Conservation (phyloP, 2,113 vertebrate species). For the Leptobrachium leishanense region DNA sequence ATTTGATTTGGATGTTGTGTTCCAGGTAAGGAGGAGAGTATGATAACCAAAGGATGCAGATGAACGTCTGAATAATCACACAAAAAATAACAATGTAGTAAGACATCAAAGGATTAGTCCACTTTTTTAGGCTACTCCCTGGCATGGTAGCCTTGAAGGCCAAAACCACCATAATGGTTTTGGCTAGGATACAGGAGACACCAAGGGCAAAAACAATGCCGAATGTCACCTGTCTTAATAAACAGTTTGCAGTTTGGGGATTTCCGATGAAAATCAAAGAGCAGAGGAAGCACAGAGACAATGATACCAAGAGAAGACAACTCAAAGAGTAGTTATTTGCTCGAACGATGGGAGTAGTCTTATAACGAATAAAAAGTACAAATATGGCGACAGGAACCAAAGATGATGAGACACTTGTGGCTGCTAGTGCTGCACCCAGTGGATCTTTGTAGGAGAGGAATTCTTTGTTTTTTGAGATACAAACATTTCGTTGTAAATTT, state of each 20-base stretch:
- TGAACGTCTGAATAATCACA: background rate
- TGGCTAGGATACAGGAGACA: too few relatives aligned
- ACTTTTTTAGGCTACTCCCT: slow-evolving; percentile 26
- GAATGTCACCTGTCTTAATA: too few relatives aligned
- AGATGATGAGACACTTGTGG: background rate
- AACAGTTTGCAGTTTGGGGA: too few relatives aligned
- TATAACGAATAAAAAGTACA: too few relatives aligned
- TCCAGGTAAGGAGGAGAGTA: slow-evolving; percentile 13
- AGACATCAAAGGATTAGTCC: slow-evolving; percentile 1
- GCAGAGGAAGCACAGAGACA: too few relatives aligned
- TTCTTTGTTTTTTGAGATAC: slow-evolving; percentile 3
- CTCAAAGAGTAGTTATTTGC: too few relatives aligned
- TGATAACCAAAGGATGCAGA: slow-evolving; percentile 27
- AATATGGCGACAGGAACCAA: background rate
- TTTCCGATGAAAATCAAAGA: too few relatives aligned
- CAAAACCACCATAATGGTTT: too few relatives aligned
- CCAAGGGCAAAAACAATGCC: too few relatives aligned
- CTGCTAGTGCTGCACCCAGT: background rate
- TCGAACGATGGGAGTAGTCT: too few relatives aligned
- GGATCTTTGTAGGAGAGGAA: slow-evolving; percentile 20
- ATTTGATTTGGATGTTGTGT: slow-evolving; percentile 7
- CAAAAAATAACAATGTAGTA: background rate
- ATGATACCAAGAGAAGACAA: too few relatives aligned
- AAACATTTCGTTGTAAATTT: background rate
- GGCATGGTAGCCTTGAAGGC: too few relatives aligned